These are phyloP conservation scores for Prochilodus magdalenae DNA, from an alignment of 2,113 vertebrate genomes.

Conservation along the genomic window DNA sequence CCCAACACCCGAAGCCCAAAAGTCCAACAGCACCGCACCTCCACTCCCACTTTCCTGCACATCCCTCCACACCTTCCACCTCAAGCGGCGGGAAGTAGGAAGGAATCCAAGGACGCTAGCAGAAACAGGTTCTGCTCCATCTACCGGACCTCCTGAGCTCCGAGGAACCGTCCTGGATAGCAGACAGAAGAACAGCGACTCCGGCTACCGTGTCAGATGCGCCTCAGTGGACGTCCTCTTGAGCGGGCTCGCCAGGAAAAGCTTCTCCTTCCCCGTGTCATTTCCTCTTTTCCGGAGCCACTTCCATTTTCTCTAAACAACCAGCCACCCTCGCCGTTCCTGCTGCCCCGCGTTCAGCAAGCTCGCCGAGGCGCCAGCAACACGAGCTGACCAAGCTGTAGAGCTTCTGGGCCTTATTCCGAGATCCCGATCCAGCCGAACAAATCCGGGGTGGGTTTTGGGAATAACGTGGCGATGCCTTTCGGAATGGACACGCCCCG, in stretches of 20 bases:
- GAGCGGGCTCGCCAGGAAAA: not conserved
- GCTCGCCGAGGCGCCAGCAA: not conserved
- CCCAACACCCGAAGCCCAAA: not conserved
- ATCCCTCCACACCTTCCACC: not conserved
- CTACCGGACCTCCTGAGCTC: not conserved
- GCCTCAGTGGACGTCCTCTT: not conserved
- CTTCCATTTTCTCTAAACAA: not conserved
- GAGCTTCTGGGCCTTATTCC: not conserved
- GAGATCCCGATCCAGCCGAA: not conserved
- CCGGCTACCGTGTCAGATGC: not conserved
- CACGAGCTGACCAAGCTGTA: not conserved
- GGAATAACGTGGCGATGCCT: not conserved
- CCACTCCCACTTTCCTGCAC: not conserved
- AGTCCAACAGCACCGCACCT: not conserved
- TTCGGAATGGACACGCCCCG: too few relatives aligned
- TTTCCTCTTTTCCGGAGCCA: slow-evolving; percentile 10
- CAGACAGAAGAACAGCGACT: not conserved
- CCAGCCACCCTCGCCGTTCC: not conserved
- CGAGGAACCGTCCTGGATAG: too few relatives aligned
- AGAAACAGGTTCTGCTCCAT: not conserved
- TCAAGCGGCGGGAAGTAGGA: not conserved
- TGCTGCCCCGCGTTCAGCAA: not conserved
- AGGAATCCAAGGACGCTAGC: not conserved
- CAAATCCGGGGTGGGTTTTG: not conserved
- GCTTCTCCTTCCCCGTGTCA: not conserved